These are phyloP conservation scores for Oegoconia quadripuncta DNA, from an alignment of 2,888 invertebrate species.

Conservation along the genomic window DNA sequence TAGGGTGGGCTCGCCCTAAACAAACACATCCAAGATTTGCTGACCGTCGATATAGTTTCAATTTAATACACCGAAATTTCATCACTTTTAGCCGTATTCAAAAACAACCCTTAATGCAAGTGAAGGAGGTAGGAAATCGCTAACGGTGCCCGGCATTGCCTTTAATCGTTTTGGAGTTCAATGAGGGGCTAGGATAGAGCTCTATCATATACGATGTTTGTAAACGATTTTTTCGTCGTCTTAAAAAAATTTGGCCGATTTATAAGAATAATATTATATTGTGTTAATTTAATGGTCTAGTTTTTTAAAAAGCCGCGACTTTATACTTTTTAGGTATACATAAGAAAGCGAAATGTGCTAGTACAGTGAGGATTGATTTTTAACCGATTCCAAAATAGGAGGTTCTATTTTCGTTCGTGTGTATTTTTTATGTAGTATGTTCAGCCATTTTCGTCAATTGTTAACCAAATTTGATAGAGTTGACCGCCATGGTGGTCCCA, in stretches of 20 bases:
- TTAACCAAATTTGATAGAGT: too few species aligned
- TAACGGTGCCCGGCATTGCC: conserved; percentile 19
- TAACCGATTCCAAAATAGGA: too few species aligned
- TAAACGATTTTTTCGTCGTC: conserved; percentile 46
- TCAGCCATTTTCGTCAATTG: too few species aligned
- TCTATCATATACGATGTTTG: conserved; percentile 52
- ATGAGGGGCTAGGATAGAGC: conserved; percentile 33
- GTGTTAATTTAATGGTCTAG: neutral
- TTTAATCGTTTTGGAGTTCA: conserved; percentile 32
- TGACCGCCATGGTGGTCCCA: too few species aligned
- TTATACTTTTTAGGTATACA: too few species aligned
- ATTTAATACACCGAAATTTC: conserved; percentile 76
- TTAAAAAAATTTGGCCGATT: conserved; percentile 36
- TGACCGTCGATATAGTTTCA: conserved; percentile 78
- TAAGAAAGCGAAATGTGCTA: too few species aligned
- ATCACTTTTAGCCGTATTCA: conserved; percentile 43
- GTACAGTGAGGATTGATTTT: too few species aligned
- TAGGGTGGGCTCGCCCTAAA: conserved; percentile 78
- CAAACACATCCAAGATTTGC: conserved; percentile 76
- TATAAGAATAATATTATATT: conserved; percentile 18
- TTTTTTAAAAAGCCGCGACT: too few species aligned
- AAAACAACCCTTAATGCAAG: conserved; percentile 41
- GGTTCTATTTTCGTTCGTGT: too few species aligned
- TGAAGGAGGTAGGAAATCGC: conserved; percentile 29
- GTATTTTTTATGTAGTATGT: too few species aligned